A percentile compares a stretch with the other conserved stretches of the same genome.
Conservation (phyloP, 2,888 invertebrate species). For the Lycaena phlaeas region DNA sequence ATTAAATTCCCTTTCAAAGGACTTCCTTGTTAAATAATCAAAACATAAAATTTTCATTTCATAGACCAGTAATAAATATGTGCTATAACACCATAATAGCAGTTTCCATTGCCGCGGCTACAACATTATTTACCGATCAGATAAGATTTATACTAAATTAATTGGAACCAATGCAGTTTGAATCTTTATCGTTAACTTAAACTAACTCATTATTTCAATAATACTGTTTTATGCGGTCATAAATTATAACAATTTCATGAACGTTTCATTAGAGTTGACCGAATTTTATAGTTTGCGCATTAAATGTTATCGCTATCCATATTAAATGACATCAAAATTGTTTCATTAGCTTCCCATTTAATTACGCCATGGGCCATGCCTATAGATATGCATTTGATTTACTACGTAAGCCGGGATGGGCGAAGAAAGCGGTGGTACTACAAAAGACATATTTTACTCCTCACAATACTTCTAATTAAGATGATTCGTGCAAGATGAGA, state of each 20-base stretch:
- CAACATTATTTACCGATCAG: conserved; percentile 18
- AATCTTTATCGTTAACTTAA: conserved; percentile 15
- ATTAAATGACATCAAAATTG: conserved; percentile 54
- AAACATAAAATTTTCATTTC: conserved; percentile 4
- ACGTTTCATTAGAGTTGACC: conserved; percentile 28
- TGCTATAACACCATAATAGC: conserved; percentile 10
- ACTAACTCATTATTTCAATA: conserved; percentile 15
- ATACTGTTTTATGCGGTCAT: conserved; percentile 11
- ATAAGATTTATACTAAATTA: conserved; percentile 23
- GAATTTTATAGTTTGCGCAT: conserved; percentile 55
- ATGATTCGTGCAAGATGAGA: conserved; percentile 61
- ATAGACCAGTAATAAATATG: conserved; percentile 5
- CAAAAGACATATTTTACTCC: conserved; percentile 57
- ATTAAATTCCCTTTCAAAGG: too few relatives aligned
- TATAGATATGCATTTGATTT: conserved; percentile 53
- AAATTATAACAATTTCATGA: conserved; percentile 11
- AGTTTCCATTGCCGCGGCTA: conserved; percentile 14
- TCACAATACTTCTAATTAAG: conserved; percentile 70
- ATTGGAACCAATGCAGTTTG: conserved; percentile 16
- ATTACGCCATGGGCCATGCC: conserved; percentile 55
- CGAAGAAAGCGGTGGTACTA: conserved; percentile 27
- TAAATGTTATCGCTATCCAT: conserved; percentile 49
- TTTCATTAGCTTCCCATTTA: conserved; percentile 64
- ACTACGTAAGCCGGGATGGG: conserved; percentile 29
- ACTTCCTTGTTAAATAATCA: background rate